A percentile compares a stretch with the other conserved stretches of the same genome.
phyloP scores from a whole-genome alignment of 2,113 vertebrate genomes.

The Bostrychus sinensis region DNA sequence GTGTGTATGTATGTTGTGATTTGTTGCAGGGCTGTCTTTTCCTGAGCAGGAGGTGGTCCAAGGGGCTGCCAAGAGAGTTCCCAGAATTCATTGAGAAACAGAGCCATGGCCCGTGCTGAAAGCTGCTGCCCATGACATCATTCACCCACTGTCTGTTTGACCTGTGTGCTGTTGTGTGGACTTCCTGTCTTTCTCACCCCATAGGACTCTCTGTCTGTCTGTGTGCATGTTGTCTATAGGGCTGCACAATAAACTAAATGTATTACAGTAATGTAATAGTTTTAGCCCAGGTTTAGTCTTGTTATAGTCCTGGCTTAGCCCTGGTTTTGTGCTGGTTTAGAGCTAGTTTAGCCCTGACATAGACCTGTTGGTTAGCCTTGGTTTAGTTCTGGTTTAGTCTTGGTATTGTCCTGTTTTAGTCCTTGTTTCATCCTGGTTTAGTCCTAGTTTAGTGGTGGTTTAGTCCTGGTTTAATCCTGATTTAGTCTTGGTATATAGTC shows the following conservation, averaged over 20 bases:
- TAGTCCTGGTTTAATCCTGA: too few relatives aligned
- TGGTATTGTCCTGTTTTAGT: neutral
- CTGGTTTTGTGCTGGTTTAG: neutral
- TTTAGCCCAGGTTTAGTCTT: neutral
- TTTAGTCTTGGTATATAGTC: too few relatives aligned
- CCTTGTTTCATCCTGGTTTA: too few relatives aligned
- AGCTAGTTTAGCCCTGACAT: neutral
- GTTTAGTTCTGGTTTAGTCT: neutral
- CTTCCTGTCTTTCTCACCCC: constrained; percentile 32
- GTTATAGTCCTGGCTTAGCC: neutral
- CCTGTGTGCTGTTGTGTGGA: constrained; percentile 33
- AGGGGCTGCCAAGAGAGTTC: constrained; percentile 32
- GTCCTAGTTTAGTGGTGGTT: too few relatives aligned
- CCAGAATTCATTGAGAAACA: constrained; percentile 42
- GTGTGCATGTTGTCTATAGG: constrained; percentile 13
- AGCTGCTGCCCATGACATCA: constrained; percentile 53
- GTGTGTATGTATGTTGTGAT: constrained; percentile 36
- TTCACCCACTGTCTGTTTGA: constrained; percentile 46
- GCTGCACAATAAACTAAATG: neutral
- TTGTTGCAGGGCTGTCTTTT: constrained; percentile 43
- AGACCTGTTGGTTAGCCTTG: too few relatives aligned
- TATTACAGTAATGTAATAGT: neutral
- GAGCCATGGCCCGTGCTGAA: constrained; percentile 35
- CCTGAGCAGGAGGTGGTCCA: constrained; percentile 17
- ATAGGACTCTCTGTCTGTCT: constrained; percentile 3